Base-by-base conservation (phyloP, 2,888 invertebrate species). In the Lepidocyrtoides sp. region DNA sequence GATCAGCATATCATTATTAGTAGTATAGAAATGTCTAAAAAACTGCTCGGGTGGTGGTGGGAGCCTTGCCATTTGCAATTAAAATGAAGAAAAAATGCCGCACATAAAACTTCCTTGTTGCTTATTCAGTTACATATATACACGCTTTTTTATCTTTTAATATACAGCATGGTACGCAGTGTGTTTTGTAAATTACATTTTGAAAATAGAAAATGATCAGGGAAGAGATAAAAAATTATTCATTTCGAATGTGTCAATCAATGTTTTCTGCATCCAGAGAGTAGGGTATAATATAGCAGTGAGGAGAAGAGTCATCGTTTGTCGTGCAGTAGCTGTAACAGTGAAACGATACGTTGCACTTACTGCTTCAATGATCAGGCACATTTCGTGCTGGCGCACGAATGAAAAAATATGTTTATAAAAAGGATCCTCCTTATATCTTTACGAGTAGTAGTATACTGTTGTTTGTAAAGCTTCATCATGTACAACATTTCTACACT, bases 171-270 rank as follows among this genome's bases (percentile, higher is more conserved):
- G 36, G 77, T 41, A 54, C 51, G 12, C 57, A 79, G 20, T 20
- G 41, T 32, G 83, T 20, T 66, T 5, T 66, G 57, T 44, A 83
- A 87, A 91, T 91, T 91, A 87, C 75, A 86, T 60, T 83, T 69
- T 41, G 75, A 84, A 87, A 92, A 89, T 88, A 69, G 92, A 72
- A 82, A 89, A 82, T 86, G 92, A 92, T 89, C 81, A 79, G 54
- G 81, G 14, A 81, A 79, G 69, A 91, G 92, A 92, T 91, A 92
- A 91, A 92, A 92, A 92, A 92, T 91, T 92, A 92, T 92, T 92
- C 92, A 92, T 92, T 92, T 92, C 89, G 85, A 90, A 92, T 87
- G 84, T 91, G 92, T 92, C 92, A 92, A 91, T 92, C 92, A 92
- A 91, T 85, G 77, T n/a, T 89, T 90, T 86, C 82, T 91, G 44